A percentile compares a stretch with the other conserved stretches of the same genome.
These are phyloP conservation scores for Agelastica alni DNA, from an alignment of 2,888 invertebrate species.

Conservation along the genomic window DNA sequence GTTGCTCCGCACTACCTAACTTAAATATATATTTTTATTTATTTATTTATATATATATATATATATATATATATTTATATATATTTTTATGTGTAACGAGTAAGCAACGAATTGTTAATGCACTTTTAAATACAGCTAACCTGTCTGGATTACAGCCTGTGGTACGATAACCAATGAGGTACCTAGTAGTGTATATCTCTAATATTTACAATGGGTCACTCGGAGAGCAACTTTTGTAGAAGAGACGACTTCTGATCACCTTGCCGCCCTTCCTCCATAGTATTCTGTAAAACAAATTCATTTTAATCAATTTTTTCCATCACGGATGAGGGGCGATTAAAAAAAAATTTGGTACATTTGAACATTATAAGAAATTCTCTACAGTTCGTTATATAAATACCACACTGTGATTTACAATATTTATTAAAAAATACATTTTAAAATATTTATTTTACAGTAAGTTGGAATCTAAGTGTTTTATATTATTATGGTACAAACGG, in stretches of 20 bases:
- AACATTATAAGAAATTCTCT: too few species aligned
- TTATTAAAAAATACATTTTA: too few species aligned
- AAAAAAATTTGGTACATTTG: too few species aligned
- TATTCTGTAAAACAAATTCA: conserved; percentile 64
- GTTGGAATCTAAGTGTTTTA: too few species aligned
- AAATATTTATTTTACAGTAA: too few species aligned
- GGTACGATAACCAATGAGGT: conserved; percentile 57
- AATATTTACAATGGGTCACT: conserved; percentile 57
- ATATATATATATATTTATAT: conserved; percentile 6
- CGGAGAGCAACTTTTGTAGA: conserved; percentile 84
- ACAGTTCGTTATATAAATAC: too few species aligned
- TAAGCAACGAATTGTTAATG: conserved; percentile 58
- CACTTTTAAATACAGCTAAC: conserved; percentile 59
- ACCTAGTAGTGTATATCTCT: conserved; percentile 59
- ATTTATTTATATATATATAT: conserved; percentile 7
- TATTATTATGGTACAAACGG: too few species aligned
- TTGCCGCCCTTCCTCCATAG: conserved; percentile 74
- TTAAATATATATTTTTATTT: conserved; percentile 47
- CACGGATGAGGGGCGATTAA: too few species aligned
- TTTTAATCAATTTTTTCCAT: too few species aligned
- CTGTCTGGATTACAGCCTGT: conserved; percentile 59
- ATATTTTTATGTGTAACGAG: conserved; percentile 50
- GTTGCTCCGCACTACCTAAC: conserved; percentile 48
- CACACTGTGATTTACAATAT: too few species aligned
- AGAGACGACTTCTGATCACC: conserved; percentile 81